Evolutionary conservation across 2,113 vertebrate species (phyloP), one percentile per base, ranked within the genome.

Genomic region (Gopherus evgoodei): DNA sequence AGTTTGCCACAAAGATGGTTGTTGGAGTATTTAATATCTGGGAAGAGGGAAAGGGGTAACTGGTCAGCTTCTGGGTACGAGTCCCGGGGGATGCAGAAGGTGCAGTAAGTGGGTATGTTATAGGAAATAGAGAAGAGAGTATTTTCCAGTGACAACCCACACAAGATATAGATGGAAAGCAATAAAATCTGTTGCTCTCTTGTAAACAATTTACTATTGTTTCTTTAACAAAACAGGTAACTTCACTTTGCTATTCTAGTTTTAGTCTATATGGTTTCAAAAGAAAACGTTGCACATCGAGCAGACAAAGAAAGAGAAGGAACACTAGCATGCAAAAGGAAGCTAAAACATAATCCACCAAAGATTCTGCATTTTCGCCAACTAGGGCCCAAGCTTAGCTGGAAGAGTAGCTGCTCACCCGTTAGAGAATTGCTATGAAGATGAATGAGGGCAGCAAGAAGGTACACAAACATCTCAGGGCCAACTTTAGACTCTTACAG

Each of bases 361-460:
- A 62, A 62, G 57, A 12, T 25, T 27, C 56, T 8, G 56, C 56
- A 31, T 14, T 62, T 14, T 62, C 11, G 12, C 27, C 29, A 62
- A 62, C 27, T 14, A 62, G 24, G 57, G 11, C 27, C 57, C 12
- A 27, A 62, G 27, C 5, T 62, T 62, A 29, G 57, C 57, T 11
- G 25, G 25, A 57, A 57, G 10, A 57, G 56, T 11, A 57, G 56
- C 56, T 80, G 56, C 72, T 84, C 81, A 91, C 59, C 47, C 82
- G 35, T 56, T 90, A 88, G 84, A 88, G 84, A 94, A 88, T 62
- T 81, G 81, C 54, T 91, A 56, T 38, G 94, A 93, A 94, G 56
- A 35, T 42, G 59, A 93, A 72, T 83, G 78, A 79, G 69, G 84
- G 47, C 50, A 93, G 59, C 81, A 62, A 95, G 81, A 65, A 42